These are phyloP conservation scores for Drosophila oshimai DNA, from an alignment of 1,140 invertebrate species.

Conservation along the genomic window DNA sequence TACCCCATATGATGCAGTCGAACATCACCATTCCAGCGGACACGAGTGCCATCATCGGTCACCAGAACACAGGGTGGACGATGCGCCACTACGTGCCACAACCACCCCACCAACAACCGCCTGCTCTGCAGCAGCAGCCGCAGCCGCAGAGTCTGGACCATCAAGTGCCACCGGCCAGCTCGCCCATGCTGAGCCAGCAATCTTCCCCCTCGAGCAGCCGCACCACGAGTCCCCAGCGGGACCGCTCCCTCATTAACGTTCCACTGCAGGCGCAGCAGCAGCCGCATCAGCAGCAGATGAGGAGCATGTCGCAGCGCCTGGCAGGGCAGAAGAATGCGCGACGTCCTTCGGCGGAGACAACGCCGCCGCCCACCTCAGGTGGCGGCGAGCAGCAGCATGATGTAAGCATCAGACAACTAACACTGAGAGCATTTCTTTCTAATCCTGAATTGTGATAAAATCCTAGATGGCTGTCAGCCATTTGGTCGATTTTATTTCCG, in stretches of 20 bases:
- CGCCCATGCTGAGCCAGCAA: conserved; percentile 85
- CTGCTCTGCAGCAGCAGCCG: conserved; percentile 41
- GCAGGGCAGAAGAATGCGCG: conserved; percentile 66
- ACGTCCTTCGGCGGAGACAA: conserved; percentile 83
- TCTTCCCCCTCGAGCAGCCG: conserved; percentile 85
- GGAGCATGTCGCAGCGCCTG: conserved; percentile 64
- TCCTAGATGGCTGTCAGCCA: no score
- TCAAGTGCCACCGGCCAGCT: conserved; percentile 83
- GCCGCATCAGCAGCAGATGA: conserved; percentile 62
- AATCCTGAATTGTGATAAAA: no score
- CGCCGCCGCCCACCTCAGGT: conserved; percentile 79
- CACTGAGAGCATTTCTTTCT: no score
- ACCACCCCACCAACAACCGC: conserved; percentile 41
- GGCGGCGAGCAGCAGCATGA: conserved; percentile 56
- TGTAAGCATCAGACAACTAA: no score
- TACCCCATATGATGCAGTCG: conserved; percentile 74
- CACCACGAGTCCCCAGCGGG: conserved; percentile 84
- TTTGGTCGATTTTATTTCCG: no score
- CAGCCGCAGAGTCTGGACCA: conserved; percentile 52
- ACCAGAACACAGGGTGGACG: conserved; percentile 59
- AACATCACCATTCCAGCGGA: conserved; percentile 80
- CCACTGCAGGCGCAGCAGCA: conserved; percentile 53
- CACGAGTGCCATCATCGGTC: conserved; percentile 73
- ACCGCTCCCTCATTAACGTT: conserved; percentile 82
- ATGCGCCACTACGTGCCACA: conserved; percentile 57